Conservation (phyloP, 1,140 invertebrate species). For the Stegodyphus mimosarum region DNA sequence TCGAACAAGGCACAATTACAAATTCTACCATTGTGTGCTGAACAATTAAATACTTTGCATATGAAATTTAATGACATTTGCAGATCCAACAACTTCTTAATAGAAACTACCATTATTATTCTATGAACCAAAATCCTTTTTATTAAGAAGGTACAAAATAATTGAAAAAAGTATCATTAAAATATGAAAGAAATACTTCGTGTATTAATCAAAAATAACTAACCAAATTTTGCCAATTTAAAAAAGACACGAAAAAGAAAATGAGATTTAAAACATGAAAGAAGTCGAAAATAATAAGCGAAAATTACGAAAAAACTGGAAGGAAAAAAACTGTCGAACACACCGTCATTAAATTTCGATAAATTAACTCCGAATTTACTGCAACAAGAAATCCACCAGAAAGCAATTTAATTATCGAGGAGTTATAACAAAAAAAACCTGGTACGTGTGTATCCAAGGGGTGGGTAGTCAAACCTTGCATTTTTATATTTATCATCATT, state of each 20-base stretch:
- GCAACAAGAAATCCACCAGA: neutral
- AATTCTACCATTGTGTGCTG: too few relatives aligned
- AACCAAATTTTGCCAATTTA: neutral
- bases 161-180: neutral
- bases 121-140: too few relatives aligned
- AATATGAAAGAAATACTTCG: slow-evolving; percentile 1
- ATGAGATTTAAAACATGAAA: neutral
- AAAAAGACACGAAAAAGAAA: too few relatives aligned
- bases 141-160: neutral
- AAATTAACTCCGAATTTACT: slow-evolving; percentile 32
- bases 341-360: slow-evolving; percentile 41
- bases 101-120: too few relatives aligned
- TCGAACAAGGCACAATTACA: too few relatives aligned
- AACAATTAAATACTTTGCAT: too few relatives aligned
- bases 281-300: slow-evolving; percentile 20
- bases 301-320: neutral
- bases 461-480: too few relatives aligned
- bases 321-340: neutral
- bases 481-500: too few relatives aligned
- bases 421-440: neutral
- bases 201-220: neutral
- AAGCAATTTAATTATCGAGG: slow-evolving; percentile 38
- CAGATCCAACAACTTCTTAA: too few relatives aligned
- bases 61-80: too few relatives aligned
- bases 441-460: too few relatives aligned